Evolutionary conservation across 2,888 invertebrate genomes (phyloP).

Genomic region (Oligia fasciuncula): DNA sequence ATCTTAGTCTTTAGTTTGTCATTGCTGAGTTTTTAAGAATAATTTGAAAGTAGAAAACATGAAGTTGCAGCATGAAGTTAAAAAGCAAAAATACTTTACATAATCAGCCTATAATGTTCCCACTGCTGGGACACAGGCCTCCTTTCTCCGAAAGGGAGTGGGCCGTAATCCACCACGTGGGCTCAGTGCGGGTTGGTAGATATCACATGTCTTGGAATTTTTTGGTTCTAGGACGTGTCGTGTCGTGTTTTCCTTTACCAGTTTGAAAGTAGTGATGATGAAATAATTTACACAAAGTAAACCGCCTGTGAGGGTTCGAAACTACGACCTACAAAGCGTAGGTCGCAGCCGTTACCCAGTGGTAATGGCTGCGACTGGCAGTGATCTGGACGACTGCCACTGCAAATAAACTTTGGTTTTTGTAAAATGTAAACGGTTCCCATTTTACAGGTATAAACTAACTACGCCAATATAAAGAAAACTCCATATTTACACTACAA

Average conservation of each 20-base stretch:
- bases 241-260: too few species aligned
- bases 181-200: background rate
- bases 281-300: too few species aligned
- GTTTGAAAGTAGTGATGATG: too few species aligned
- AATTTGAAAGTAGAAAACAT: background rate
- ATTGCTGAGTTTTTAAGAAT: too few species aligned
- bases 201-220: background rate
- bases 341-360: too few species aligned
- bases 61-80: background rate
- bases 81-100: background rate
- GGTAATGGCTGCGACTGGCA: too few species aligned
- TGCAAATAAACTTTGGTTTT: background rate
- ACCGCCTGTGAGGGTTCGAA: too few species aligned
- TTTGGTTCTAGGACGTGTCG: background rate
- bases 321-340: too few species aligned
- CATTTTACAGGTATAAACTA: background rate
- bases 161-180: background rate
- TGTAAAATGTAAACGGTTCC: background rate
- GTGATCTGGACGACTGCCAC: too few species aligned
- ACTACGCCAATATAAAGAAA: background rate
- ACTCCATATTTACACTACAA: background rate
- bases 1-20: background rate
- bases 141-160: too few species aligned
- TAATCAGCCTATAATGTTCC: too few species aligned
- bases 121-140: too few species aligned